Base-by-base conservation (phyloP, 2,888 invertebrate genomes). In the Creontiades dilutus region DNA sequence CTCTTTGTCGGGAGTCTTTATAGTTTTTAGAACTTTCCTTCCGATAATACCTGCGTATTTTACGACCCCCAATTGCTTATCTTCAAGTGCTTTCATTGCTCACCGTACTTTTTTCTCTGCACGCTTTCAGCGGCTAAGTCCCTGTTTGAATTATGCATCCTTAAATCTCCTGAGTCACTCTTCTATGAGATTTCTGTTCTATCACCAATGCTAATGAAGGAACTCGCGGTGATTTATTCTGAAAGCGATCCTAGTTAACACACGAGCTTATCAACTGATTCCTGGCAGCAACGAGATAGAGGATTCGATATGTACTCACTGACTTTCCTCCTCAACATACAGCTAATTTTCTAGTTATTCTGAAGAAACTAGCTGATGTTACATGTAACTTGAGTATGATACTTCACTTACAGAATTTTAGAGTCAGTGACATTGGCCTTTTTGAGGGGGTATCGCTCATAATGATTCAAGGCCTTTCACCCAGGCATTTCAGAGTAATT, bases 231-330 rank as follows among this genome's bases (percentile, higher is more conserved):
- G 68, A 68, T 68, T 23, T 27, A 68, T 68, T 68, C 68, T 68
- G 68, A 68, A 68, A 68, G 68, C 68, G 68, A 68, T 23, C 68
- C 68, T 23, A 68, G 68, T 68, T 68, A 68, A 68, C 68, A 23
- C 23, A 23, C 23, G 27, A 23, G 68, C 68, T 68, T 68, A 68
- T 68, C 68, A 23, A 68, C 68, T 0, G 27, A 27, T 68, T 13
- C 19, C 68, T 12, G 68, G 19, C 68, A 68, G 57, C 16, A 7
- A 9, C 0, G 68, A 68, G 23, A 23, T 23, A 23, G 16, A 61
- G 16, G 11, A n/a, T n/a, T n/a, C 52, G 52, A 13, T 13, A 48
- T 12, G 16, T 52, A 7, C 1, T 12, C 13, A 52, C 7, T 37
- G 37, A 37, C 37, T 37, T 37, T 37, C 7, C 37, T 37, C 37